phyloP scores from a whole-genome alignment of 64 coral and sea anemone genomes.

The Actinia tenebrosa region DNA sequence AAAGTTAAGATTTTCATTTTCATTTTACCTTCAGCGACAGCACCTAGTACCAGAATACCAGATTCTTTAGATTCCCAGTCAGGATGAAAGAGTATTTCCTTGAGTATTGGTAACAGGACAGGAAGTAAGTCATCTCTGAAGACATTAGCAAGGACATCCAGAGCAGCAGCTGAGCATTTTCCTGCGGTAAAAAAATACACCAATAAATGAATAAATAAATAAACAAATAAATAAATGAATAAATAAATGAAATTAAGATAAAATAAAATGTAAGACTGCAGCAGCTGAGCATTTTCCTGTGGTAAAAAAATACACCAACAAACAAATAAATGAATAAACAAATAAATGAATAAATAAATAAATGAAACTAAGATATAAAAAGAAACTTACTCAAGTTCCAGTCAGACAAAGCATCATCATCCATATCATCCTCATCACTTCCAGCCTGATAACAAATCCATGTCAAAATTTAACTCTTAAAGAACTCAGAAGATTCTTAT shows the following conservation, averaged over 20 bases:
- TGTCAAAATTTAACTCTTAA: too few relatives aligned
- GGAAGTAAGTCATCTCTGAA: slow-evolving; percentile 93
- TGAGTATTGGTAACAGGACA: slow-evolving; percentile 88
- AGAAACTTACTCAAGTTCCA: slow-evolving; percentile 87
- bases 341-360: too few relatives aligned
- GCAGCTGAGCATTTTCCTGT: slow-evolving; percentile 98
- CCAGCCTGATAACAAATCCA: slow-evolving; percentile 33
- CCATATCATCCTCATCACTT: slow-evolving; percentile 87
- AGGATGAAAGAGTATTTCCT: slow-evolving; percentile 95
- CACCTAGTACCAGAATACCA: slow-evolving; percentile 92
- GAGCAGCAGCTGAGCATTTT: slow-evolving; percentile 95
- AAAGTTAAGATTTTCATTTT: neutral
- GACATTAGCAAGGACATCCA: slow-evolving; percentile 95
- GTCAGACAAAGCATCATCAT: slow-evolving; percentile 94
- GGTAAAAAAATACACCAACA: neutral
- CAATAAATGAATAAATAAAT: neutral
- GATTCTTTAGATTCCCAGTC: slow-evolving; percentile 99
- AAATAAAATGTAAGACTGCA: neutral
- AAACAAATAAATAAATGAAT: neutral
- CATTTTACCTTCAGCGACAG: slow-evolving; percentile 86
- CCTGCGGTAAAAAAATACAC: slow-evolving; percentile 25
- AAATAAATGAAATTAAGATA: neutral
- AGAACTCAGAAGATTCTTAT: too few relatives aligned
- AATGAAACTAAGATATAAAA: neutral
- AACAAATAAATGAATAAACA: neutral